Conservation (phyloP, 2,113 vertebrate genomes). For the Bungarus multicinctus region DNA sequence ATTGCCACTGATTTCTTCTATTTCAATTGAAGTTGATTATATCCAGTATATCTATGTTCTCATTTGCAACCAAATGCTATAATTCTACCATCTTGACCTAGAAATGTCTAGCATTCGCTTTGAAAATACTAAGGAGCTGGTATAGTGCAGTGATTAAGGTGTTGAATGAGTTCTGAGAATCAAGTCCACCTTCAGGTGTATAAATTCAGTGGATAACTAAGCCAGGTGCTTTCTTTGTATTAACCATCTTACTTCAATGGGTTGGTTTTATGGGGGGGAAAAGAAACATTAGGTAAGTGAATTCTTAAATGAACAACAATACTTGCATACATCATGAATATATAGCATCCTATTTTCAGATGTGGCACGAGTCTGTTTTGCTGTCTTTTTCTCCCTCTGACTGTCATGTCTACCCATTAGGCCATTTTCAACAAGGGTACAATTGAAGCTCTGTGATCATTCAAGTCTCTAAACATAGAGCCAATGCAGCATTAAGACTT, state of each 20-base stretch:
- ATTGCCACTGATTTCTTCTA: background rate
- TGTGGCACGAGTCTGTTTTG: background rate
- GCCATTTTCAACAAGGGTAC: background rate
- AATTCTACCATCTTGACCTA: background rate
- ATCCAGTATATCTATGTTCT: background rate
- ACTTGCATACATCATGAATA: background rate
- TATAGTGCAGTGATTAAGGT: background rate
- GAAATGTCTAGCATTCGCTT: background rate
- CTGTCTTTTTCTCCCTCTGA: background rate
- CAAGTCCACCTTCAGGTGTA: background rate
- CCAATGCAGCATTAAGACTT: background rate
- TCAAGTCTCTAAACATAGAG: background rate
- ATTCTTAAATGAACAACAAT: background rate
- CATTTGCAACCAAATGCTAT: background rate
- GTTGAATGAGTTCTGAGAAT: background rate
- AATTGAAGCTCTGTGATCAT: background rate
- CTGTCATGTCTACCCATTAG: background rate
- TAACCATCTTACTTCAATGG: background rate
- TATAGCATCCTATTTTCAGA: background rate
- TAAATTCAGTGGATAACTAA: background rate
- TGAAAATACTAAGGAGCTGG: background rate
- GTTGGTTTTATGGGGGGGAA: background rate
- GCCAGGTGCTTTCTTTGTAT: background rate
- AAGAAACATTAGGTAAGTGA: background rate
- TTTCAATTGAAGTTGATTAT: background rate